A percentile compares a stretch with the other conserved stretches of the same genome.
These are phyloP conservation scores for Tragulus kanchil DNA, from an alignment of 2,113 vertebrate species.

Conservation along the genomic window DNA sequence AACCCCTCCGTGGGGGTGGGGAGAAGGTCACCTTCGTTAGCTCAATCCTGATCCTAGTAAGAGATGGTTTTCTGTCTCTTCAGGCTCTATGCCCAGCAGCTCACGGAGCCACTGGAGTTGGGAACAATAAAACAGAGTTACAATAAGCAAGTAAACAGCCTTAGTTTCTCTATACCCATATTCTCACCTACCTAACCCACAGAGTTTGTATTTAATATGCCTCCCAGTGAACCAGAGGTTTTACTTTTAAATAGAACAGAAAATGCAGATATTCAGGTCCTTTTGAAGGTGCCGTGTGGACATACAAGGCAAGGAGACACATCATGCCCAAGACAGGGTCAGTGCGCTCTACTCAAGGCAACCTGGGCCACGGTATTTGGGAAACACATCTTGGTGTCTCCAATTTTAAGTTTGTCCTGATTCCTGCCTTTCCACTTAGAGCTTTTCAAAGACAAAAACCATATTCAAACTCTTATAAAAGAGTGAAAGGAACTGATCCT, in stretches of 20 bases:
- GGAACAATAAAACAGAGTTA: too few species aligned
- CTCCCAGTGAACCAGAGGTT: not conserved
- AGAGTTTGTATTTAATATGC: not conserved
- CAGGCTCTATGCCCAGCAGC: fast-evolving
- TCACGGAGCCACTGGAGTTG: not conserved
- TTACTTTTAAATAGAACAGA: not conserved
- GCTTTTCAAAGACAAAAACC: not conserved
- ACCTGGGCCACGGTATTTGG: fast-evolving
- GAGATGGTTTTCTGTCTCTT: not conserved
- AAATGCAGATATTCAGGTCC: fast-evolving
- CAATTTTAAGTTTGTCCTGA: not conserved
- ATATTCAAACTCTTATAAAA: fast-evolving
- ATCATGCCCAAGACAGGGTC: fast-evolving
- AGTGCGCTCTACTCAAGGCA: fast-evolving
- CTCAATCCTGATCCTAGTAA: fast-evolving
- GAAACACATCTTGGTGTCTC: fast-evolving
- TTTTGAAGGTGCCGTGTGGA: fast-evolving
- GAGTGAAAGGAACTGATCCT: fast-evolving
- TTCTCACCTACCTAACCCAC: fast-evolving
- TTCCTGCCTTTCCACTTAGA: not conserved
- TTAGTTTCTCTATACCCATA: fast-evolving
- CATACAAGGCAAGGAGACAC: fast-evolving
- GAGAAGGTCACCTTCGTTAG: fast-evolving
- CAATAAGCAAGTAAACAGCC: fast-evolving
- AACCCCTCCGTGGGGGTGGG: not conserved